Evolutionary conservation across 2,797 vertebrate genomes (phyloP).

Genomic region (Danionella dracula): DNA sequence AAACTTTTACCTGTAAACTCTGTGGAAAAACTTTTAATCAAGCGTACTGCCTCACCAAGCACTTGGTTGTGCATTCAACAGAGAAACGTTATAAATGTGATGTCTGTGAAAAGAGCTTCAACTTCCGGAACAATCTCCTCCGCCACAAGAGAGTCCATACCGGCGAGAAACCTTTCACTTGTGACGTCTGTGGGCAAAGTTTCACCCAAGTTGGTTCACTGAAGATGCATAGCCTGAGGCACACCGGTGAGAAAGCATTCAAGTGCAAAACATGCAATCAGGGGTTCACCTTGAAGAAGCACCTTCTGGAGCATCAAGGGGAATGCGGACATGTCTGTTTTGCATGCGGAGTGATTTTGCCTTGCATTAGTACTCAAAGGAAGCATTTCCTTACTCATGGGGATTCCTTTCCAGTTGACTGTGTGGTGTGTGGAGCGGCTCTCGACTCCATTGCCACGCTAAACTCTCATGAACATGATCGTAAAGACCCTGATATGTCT

Average conservation of each 20-base stretch:
- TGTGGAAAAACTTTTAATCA: slow-evolving; percentile 71
- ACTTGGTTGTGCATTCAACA: slow-evolving; percentile 69
- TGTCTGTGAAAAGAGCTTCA: slow-evolving; percentile 73
- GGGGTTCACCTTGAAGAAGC: slow-evolving; percentile 67
- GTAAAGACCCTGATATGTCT: slow-evolving; percentile 49
- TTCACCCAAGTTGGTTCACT: slow-evolving; percentile 75
- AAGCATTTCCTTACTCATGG: slow-evolving; percentile 56
- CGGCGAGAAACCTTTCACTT: slow-evolving; percentile 75
- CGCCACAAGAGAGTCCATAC: slow-evolving; percentile 79
- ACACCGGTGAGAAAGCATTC: slow-evolving; percentile 74
- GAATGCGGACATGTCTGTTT: slow-evolving; percentile 52
- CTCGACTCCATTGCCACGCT: slow-evolving; percentile 57
- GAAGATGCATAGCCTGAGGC: slow-evolving; percentile 70
- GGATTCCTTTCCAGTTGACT: slow-evolving; percentile 45
- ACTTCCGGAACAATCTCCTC: slow-evolving; percentile 69
- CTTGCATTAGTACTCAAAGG: slow-evolving; percentile 53
- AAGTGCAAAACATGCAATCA: slow-evolving; percentile 70
- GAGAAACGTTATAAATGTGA: slow-evolving; percentile 68
- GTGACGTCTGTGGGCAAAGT: slow-evolving; percentile 69
- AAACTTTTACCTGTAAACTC: slow-evolving; percentile 65
- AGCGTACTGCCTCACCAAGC: slow-evolving; percentile 67
- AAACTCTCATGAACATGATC: slow-evolving; percentile 64
- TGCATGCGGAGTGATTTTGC: slow-evolving; percentile 47
- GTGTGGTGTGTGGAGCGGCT: slow-evolving; percentile 48
- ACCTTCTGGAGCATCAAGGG: slow-evolving; percentile 67